Base-by-base conservation (phyloP, 2,113 vertebrate species). In the Embiotoca jacksoni region DNA sequence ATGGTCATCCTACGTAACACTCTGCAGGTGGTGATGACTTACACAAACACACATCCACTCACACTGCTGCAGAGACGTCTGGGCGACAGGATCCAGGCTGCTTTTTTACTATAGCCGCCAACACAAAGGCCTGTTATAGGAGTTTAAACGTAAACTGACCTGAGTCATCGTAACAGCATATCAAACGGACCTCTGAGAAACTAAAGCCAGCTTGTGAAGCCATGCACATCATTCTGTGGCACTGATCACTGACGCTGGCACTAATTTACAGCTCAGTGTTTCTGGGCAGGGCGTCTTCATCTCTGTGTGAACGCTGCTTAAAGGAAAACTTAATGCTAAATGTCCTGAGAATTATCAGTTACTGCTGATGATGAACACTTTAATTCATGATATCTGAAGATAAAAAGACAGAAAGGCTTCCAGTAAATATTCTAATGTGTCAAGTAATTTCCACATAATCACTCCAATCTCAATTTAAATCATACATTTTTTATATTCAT, bases 141-240 rank as follows among this genome's bases (percentile, higher is more conserved):
- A 36, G 55, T n/a, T 70, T 70, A 31, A 72, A 54, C 53, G 81
- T 75, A 85, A 80, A 75, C 36, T 46, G 76, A 89, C 37, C 75
- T n/a, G 53, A 75, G 58, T 75, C 47, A 66, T 75, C 64, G 60
- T 50, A 56, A 72, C 32, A 14, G 57, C 46, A 16, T 64, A 72
- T 78, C 23, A 55, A 71, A 78, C 69, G 70, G 32, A 70, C 76
- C 54, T 54, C 33, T 1, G 58, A 72, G 55, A 81, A 85, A 85
- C 64, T 63, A 57, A 82, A 90, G 53, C 75, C 72, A 39, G 8
- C 14, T 4, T 64, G 73, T 65, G 72, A 64, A 88, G 63, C 10
- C 32, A 61, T 30, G 50, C 32, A 16, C 46, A 53, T 70, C 70
- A 49, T 78, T 72, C 56, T 73, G 61, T 70, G 47, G 8, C 36